Evolutionary conservation across 2,113 vertebrate genomes (phyloP), one percentile per base, ranked within the genome.

Genomic region (Hoplias malabaricus): DNA sequence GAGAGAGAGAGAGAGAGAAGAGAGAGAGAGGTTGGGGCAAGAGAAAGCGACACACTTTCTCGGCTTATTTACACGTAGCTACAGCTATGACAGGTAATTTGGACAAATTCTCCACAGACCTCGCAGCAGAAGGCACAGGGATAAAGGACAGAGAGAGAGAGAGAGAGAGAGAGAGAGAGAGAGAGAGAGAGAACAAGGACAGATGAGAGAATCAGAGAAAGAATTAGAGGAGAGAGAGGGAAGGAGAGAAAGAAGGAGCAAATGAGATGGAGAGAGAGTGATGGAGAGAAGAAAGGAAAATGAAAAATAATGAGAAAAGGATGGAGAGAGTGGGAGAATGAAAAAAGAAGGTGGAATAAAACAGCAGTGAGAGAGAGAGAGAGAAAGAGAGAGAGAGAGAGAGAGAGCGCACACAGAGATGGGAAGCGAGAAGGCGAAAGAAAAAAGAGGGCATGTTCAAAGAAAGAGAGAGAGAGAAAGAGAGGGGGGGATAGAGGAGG

Each of bases 71-170:
- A 92, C 90, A 92, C 90, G 82, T 88, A 87, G 87, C 87, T 81
- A 84, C 85, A 85, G 87, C 87, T 90, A 92, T 93, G 92, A 93
- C 92, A 93, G 91, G 91, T 93, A 90, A 92, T 93, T 92, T 92
- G 88, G 89, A 89, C 88, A 89, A 89, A 93, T 92, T 92, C 90
- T 92, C 91, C 86, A 90, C 90, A 90, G 88, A 89, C 88, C 87
- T 84, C 48, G 76, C 78, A 86, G 90, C 88, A 88, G 88, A 61
- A 82, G 84, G 88, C 86, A 88, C 84, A 84, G 89, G 88, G 88
- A 89, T 72, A 78, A 89, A 89, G 87, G 80, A 75, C 69, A 27
- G 62, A 40, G 79, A 65, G 43, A 61, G 56, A 34, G 57, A n/a
- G 19, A 13, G 48, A 73, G 13, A 38, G 61, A 36, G 43, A 16